Percentiles rank a stretch among this genome's conserved stretches.
Evolutionary conservation across 2,888 invertebrate genomes (phyloP).

Genomic region (Rhorus exstirpatorius): DNA sequence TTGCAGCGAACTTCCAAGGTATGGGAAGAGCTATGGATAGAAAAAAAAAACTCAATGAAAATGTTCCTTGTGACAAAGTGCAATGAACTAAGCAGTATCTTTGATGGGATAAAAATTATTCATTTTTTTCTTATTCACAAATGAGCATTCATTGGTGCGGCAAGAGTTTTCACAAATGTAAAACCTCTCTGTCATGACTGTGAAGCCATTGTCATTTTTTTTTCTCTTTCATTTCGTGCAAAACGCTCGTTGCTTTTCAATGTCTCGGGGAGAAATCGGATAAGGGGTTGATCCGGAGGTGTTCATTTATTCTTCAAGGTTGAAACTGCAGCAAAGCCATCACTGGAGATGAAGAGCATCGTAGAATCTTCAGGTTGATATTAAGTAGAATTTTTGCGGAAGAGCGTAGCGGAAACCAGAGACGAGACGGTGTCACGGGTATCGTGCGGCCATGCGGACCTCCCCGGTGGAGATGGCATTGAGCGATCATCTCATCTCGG

Average conservation of each 20-base stretch:
- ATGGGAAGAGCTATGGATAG: no score
- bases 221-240: not conserved
- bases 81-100: not conserved
- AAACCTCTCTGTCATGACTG: not conserved
- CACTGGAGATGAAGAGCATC: conserved; percentile 18
- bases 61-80: not conserved
- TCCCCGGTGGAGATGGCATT: conserved; percentile 79
- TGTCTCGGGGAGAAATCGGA: not conserved
- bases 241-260: conserved; percentile 9
- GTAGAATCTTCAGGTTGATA: not conserved
- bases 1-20: no score
- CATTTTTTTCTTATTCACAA: conserved; percentile 3
- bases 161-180: not conserved
- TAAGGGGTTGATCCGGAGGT: not conserved
- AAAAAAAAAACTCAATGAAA: not conserved
- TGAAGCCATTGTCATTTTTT: not conserved
- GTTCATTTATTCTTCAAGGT: conserved; percentile 24
- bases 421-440: conserved; percentile 19
- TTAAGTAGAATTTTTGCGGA: not conserved
- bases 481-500: conserved; percentile 85
- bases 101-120: conserved; percentile 7
- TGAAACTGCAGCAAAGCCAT: conserved; percentile 17
- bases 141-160: not conserved
- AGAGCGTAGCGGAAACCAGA: conserved; percentile 34
- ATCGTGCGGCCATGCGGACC: conserved; percentile 34